Evolutionary conservation across 2,888 invertebrate species (phyloP).

Genomic region (Coenonympha arcania): DNA sequence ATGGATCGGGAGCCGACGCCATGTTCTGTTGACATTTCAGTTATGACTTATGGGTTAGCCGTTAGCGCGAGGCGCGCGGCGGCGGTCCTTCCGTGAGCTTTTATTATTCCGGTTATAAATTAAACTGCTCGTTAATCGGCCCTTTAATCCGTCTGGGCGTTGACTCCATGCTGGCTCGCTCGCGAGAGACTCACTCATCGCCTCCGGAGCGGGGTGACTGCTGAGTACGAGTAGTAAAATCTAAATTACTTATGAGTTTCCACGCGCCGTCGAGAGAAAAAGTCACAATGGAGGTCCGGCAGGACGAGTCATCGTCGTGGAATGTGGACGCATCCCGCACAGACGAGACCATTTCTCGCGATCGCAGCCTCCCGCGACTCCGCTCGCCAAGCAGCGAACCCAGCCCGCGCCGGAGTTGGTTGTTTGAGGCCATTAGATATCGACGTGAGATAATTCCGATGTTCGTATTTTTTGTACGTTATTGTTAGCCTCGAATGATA

Average conservation of each 20-base stretch:
- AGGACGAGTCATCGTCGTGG: slow-evolving; percentile 55
- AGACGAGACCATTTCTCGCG: slow-evolving; percentile 32
- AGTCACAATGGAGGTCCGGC: slow-evolving; percentile 33
- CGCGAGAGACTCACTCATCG: slow-evolving; percentile 44
- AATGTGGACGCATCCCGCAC: slow-evolving; percentile 59
- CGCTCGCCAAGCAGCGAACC: neutral
- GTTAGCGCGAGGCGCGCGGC: slow-evolving; percentile 34
- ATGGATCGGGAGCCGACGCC: slow-evolving; percentile 26
- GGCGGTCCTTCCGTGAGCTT: slow-evolving; percentile 55
- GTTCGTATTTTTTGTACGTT: slow-evolving; percentile 56
- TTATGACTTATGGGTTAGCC: slow-evolving; percentile 46
- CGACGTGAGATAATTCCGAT: slow-evolving; percentile 59
- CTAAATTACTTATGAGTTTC: slow-evolving; percentile 42
- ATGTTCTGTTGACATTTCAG: slow-evolving; percentile 52
- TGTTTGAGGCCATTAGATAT: slow-evolving; percentile 43
- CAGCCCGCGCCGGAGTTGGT: slow-evolving; percentile 18
- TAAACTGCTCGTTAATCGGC: slow-evolving; percentile 68
- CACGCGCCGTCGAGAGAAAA: slow-evolving; percentile 36
- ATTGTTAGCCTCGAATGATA: slow-evolving; percentile 72
- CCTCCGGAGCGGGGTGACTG: slow-evolving; percentile 31
- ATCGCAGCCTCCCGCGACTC: slow-evolving; percentile 13
- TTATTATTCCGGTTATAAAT: slow-evolving; percentile 71
- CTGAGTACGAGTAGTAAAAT: slow-evolving; percentile 44
- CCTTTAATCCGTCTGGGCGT: slow-evolving; percentile 72
- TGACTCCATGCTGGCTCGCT: slow-evolving; percentile 50